Percentiles rank a stretch among this genome's conserved stretches.
phyloP scores from a whole-genome alignment of 1,140 invertebrate species.

The Hormaphis cornu region DNA sequence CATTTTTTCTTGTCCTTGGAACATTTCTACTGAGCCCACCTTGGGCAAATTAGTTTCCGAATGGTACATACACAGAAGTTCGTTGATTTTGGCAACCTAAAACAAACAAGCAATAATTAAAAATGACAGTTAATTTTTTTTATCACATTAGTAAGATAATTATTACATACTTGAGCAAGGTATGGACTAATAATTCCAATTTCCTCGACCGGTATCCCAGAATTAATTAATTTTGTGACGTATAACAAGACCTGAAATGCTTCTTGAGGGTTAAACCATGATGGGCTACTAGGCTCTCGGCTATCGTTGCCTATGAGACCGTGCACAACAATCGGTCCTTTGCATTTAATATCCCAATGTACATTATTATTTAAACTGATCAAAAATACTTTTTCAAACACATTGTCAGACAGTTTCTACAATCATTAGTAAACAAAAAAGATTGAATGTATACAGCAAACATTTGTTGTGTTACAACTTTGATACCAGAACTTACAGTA shows the following conservation, averaged over 20 bases:
- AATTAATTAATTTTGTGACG: constrained; percentile 53
- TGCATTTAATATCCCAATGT: constrained; percentile 1
- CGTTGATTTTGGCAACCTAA: constrained; percentile 62
- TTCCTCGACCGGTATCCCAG: constrained; percentile 54
- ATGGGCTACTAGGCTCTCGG: constrained; percentile 65
- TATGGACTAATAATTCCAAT: constrained; percentile 93
- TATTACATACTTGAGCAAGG: constrained; percentile 69
- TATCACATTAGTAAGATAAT: background rate
- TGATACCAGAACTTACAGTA: constrained; percentile 42
- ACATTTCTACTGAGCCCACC: constrained; percentile 90
- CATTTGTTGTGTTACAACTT: no score
- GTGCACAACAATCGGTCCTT: constrained; percentile 58
- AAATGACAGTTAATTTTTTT: background rate
- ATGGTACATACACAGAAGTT: constrained; percentile 57
- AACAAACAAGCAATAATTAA: constrained; percentile 38
- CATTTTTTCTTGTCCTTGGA: constrained; percentile 84
- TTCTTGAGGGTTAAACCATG: constrained; percentile 84
- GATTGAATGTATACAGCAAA: no score
- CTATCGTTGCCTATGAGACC: constrained; percentile 67
- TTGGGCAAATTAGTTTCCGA: constrained; percentile 52
- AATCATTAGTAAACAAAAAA: background rate
- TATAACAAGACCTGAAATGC: constrained; percentile 59
- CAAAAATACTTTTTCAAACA: background rate
- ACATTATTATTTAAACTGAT: constrained; percentile 10
- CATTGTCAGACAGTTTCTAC: background rate